Evolutionary conservation across 2,797 vertebrate genomes (phyloP).

Genomic region (Acipenser oxyrinchus): DNA sequence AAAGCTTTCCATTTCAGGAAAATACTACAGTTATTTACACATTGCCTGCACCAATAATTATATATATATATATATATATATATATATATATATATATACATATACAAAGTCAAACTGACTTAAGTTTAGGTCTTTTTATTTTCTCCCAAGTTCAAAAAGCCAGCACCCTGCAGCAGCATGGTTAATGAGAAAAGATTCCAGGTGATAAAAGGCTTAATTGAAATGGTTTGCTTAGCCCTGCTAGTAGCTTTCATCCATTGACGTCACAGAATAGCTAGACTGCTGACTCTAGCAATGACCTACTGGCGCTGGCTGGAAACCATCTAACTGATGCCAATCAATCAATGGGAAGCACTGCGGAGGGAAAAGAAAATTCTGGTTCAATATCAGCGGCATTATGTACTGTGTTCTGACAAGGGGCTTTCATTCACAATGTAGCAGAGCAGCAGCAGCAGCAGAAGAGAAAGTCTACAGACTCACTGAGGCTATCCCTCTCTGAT

Average conservation of each 20-base stretch:
- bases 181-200: background rate
- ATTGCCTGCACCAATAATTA: too few species aligned
- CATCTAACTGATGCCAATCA: background rate
- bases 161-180: too few species aligned
- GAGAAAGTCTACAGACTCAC: too few species aligned
- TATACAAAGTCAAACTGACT: too few species aligned
- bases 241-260: background rate
- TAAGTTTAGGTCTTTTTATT: too few species aligned
- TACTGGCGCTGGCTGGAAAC: background rate
- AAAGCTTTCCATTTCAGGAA: too few species aligned
- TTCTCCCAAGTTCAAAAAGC: too few species aligned
- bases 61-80: too few species aligned
- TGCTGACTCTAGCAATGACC: background rate
- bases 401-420: background rate
- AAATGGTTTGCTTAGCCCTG: background rate
- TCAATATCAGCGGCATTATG: background rate
- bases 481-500: too few species aligned
- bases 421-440: background rate
- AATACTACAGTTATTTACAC: too few species aligned
- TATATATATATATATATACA: too few species aligned
- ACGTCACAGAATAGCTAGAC: background rate
- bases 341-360: background rate
- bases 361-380: background rate
- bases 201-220: conserved; percentile 2
- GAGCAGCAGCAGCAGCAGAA: too few species aligned